Evolutionary conservation across 2,888 invertebrate species (phyloP).

Genomic region (Erebia palarica): DNA sequence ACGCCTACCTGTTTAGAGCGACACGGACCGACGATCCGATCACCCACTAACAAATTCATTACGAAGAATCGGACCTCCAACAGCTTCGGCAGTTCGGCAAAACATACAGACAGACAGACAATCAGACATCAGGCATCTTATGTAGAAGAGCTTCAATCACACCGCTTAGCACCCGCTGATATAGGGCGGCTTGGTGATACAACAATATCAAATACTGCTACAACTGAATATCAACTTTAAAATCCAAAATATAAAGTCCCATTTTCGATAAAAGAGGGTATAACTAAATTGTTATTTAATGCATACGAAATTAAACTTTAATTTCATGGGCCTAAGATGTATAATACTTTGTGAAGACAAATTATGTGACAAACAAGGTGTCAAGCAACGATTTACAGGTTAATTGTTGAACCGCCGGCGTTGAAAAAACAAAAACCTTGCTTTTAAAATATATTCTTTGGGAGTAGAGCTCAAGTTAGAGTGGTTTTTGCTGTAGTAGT

Average conservation of each 20-base stretch:
- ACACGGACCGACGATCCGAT: constrained; percentile 26
- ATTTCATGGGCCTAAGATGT: constrained; percentile 7
- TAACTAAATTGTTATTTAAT: not conserved
- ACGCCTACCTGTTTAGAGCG: constrained; percentile 1
- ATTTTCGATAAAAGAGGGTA: not conserved
- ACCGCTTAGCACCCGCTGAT: constrained; percentile 62
- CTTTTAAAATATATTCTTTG: constrained; percentile 34
- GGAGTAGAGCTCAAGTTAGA: constrained; percentile 38
- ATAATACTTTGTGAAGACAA: constrained; percentile 37
- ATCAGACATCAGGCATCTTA: constrained; percentile 54
- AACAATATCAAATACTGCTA: constrained; percentile 26
- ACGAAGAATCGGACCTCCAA: constrained; percentile 66
- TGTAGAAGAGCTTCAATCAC: constrained; percentile 65
- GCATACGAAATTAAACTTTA: constrained; percentile 35
- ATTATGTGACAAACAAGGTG: constrained; percentile 52
- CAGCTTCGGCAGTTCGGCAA: constrained; percentile 50
- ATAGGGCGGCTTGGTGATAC: constrained; percentile 51
- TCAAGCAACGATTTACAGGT: constrained; percentile 68
- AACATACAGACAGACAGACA: constrained; percentile 52
- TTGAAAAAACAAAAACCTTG: constrained; percentile 36
- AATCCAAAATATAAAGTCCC: accelerated
- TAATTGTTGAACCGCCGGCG: constrained; percentile 65
- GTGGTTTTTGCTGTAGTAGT: constrained; percentile 8
- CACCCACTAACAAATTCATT: constrained; percentile 53
- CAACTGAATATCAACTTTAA: constrained; percentile 14